Evolutionary conservation across 1,140 invertebrate species (phyloP).

Genomic region (Anastrepha ludens): DNA sequence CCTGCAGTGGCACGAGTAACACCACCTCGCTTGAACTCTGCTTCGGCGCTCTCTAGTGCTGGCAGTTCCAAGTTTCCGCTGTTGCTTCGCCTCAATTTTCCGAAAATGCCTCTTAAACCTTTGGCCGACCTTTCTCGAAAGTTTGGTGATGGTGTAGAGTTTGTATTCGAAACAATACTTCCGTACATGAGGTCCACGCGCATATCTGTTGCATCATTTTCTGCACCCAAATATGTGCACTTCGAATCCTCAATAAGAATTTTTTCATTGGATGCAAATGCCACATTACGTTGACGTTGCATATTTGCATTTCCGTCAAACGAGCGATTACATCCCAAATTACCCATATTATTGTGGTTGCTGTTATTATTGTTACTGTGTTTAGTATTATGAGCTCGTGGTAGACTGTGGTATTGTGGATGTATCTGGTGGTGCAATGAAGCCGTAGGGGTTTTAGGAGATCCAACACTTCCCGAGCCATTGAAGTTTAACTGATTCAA

Average conservation of each 20-base stretch:
- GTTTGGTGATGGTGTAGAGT: conserved; percentile 77
- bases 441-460: conserved; percentile 81
- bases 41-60: conserved; percentile 78
- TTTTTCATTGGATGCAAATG: conserved; percentile 82
- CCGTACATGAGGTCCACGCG: conserved; percentile 62
- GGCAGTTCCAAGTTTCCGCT: conserved; percentile 77
- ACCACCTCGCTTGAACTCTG: conserved; percentile 82
- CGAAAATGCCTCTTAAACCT: conserved; percentile 81
- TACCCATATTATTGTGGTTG: conserved; percentile 22
- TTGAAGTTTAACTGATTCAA: conserved; percentile 62
- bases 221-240: conserved; percentile 29
- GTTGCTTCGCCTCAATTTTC: conserved; percentile 80
- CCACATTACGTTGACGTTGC: conserved; percentile 68
- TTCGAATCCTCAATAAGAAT: conserved; percentile 76
- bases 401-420: conserved; percentile 86
- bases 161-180: conserved; percentile 74
- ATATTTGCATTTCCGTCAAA: conserved; percentile 73
- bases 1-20: conserved; percentile 86
- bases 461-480: conserved; percentile 44
- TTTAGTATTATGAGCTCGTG: conserved; percentile 76
- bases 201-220: conserved; percentile 59
- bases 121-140: conserved; percentile 74
- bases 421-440: conserved; percentile 82
- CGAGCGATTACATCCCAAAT: conserved; percentile 60
- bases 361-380: conserved; percentile 63